Evolutionary conservation across 2,888 invertebrate genomes (phyloP).

Genomic region (Corbicula japonica): DNA sequence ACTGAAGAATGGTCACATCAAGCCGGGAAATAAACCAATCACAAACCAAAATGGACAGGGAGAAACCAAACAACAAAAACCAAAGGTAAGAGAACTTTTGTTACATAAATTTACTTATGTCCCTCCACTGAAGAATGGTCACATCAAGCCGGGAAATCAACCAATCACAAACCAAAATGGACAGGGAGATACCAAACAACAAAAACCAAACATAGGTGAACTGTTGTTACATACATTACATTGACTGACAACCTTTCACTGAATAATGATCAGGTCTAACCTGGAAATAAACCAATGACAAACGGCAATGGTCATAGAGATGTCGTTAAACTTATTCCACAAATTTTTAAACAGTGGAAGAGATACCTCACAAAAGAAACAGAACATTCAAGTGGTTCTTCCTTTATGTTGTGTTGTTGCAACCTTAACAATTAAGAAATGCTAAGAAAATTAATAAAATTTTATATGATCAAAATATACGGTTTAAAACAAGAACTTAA

Average conservation of each 20-base stretch:
- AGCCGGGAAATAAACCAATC: constrained; percentile 1
- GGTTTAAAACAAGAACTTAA: no score
- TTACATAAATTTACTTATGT: background rate
- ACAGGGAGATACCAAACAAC: constrained; percentile 4
- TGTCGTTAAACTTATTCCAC: constrained; percentile 15
- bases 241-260: background rate
- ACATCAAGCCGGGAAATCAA: constrained; percentile 17
- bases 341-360: no score
- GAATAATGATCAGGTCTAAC: constrained; percentile 54
- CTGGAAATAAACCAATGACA: background rate
- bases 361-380: no score
- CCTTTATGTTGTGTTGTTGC: no score
- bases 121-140: constrained; percentile 48
- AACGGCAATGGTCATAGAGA: constrained; percentile 3
- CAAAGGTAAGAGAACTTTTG: constrained; percentile 29
- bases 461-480: no score
- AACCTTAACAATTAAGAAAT: no score
- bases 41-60: constrained; percentile 1
- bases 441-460: no score
- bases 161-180: background rate
- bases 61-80: constrained; percentile 11
- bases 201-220: constrained; percentile 33
- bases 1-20: constrained; percentile 56
- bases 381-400: no score
- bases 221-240: background rate